phyloP scores from a whole-genome alignment of 2,797 vertebrate species.

The Esox masquinongy region DNA sequence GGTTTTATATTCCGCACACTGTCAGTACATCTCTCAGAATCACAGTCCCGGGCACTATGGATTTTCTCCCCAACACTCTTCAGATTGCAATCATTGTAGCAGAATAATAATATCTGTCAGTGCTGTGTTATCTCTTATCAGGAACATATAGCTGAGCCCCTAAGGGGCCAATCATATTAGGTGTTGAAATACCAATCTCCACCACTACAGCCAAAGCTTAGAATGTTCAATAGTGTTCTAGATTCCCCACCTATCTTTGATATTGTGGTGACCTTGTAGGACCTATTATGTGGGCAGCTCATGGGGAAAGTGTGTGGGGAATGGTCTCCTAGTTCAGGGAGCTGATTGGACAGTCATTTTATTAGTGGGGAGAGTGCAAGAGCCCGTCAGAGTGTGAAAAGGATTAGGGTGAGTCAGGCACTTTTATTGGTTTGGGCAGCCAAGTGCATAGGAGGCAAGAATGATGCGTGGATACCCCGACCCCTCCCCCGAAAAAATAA shows the following conservation, averaged over 20 bases:
- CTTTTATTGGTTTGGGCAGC: too few relatives aligned
- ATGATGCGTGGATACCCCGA: too few relatives aligned
- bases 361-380: too few relatives aligned
- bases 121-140: slow-evolving; percentile 30
- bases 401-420: too few relatives aligned
- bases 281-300: too few relatives aligned
- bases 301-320: too few relatives aligned
- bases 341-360: too few relatives aligned
- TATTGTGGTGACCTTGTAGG: background rate
- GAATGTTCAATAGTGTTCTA: background rate
- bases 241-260: background rate
- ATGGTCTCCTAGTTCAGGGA: too few relatives aligned
- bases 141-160: background rate
- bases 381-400: too few relatives aligned
- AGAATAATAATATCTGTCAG: slow-evolving; percentile 65
- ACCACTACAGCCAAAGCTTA: background rate
- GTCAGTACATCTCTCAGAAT: slow-evolving; percentile 59
- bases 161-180: background rate
- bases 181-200: background rate
- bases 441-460: too few relatives aligned
- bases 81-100: slow-evolving; percentile 60
- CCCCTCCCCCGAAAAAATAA: too few relatives aligned
- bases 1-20: background rate
- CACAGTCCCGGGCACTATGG: slow-evolving; percentile 55
- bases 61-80: slow-evolving; percentile 59